Evolutionary conservation across 2,888 invertebrate species (phyloP), one percentile per base, ranked within the genome.

Genomic region (Metallyticus violacea): DNA sequence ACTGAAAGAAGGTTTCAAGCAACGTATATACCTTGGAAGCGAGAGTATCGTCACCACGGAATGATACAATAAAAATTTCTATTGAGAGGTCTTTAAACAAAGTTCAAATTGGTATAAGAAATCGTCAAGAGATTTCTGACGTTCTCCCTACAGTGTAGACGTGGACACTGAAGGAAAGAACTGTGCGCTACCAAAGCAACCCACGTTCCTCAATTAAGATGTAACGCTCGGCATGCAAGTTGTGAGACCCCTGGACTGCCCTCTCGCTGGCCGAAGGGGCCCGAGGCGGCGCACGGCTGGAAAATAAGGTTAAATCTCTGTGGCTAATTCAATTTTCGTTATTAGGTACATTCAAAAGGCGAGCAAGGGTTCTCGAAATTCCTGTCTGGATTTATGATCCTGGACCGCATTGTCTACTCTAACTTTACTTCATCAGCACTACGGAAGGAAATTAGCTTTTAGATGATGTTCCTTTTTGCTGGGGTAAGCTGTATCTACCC

Each of bases 251-350:
- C 29, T 29, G 6, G 29, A 29, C 5, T 29, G 29, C 30, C 40
- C 40, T 62, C 40, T 62, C 40, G 40, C 40, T 62, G 40, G 22
- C 40, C 40, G 22, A 62, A 22, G 40, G 15, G 22, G 3, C 40
- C 22, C 40, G 15, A 62, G 40, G 40, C 7, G 9, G 40, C 9
- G 22, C 40, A 40, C 30, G 82, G 22, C 7, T 81, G 87, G 85
- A 87, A 87, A 87, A 85, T 85, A 85, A 62, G 87, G 87, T 87
- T 87, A 87, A 87, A 87, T 85, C 87, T 87, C 81, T 62, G 87
- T 85, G 87, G 87, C 78, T 87, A 86, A 87, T 87, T 87, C 87
- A 87, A 87, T 87, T 86, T 86, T 82, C 86, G 77, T 86, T 85
- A 87, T 87, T 87, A 87, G 87, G 86, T 79, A 30, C 79, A 82